These are phyloP conservation scores for Eulemur mongoz DNA, from an alignment of 2,797 vertebrate species.

Conservation along the genomic window DNA sequence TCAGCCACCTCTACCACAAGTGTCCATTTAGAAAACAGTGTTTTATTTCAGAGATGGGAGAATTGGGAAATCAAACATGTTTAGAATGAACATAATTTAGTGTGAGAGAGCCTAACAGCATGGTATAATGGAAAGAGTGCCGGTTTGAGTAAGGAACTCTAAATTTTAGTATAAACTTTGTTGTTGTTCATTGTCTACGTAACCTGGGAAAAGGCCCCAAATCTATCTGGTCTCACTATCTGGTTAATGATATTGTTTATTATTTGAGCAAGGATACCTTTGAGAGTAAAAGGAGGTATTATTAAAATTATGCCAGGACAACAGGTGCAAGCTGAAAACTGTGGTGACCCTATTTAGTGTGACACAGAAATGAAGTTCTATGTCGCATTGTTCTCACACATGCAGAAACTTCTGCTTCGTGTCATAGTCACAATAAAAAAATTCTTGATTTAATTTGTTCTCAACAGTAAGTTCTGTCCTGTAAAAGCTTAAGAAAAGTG, in stretches of 20 bases:
- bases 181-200: neutral
- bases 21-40: neutral
- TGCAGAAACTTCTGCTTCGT: neutral
- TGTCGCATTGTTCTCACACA: neutral
- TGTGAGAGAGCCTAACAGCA: neutral
- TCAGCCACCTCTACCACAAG: neutral
- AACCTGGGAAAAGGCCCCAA: neutral
- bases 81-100: neutral
- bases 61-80: neutral
- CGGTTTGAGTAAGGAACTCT: neutral
- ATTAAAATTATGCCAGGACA: neutral
- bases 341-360: neutral
- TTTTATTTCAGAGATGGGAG: neutral
- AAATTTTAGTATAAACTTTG: neutral
- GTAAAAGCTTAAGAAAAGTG: neutral
- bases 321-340: neutral
- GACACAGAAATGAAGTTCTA: rapidly evolving
- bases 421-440: neutral
- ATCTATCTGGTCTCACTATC: neutral
- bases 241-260: neutral
- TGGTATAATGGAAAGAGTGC: neutral
- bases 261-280: neutral
- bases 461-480: neutral
- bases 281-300: neutral
- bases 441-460: neutral